These are phyloP conservation scores for Parambassis ranga DNA, from an alignment of 2,797 vertebrate species.

Conservation along the genomic window DNA sequence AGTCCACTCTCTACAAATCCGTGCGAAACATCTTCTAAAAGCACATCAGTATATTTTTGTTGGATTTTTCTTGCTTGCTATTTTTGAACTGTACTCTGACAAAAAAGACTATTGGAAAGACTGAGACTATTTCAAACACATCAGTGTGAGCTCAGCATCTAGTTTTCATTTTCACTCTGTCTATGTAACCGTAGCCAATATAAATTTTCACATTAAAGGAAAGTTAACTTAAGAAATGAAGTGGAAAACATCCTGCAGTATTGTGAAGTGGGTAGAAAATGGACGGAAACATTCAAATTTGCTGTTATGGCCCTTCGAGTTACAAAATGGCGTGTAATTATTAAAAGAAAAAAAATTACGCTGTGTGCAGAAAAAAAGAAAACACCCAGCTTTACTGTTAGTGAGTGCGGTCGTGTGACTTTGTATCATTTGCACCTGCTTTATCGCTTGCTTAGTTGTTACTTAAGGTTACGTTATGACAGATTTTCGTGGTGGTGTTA, in stretches of 20 bases:
- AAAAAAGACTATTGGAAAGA: no score
- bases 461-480: conserved; percentile 54
- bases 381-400: conserved; percentile 60
- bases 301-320: conserved; percentile 22
- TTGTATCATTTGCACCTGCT: conserved; percentile 76
- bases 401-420: conserved; percentile 72
- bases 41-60: background rate
- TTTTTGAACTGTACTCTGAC: no score
- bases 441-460: conserved; percentile 74
- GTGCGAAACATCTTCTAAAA: conserved; percentile 5
- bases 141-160: background rate
- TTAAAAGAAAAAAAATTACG: conserved; percentile 20
- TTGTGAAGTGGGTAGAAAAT: conserved; percentile 38
- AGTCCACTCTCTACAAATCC: conserved; percentile 34
- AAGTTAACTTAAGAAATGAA: background rate
- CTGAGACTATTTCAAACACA: background rate
- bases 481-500: conserved; percentile 64
- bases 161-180: background rate
- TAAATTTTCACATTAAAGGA: background rate
- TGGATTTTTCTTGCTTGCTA: background rate
- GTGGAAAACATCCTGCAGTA: background rate
- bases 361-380: conserved; percentile 37
- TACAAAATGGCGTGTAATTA: conserved; percentile 26
- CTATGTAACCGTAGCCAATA: no score
- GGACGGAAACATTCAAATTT: conserved; percentile 38